phyloP scores from a whole-genome alignment of 2,888 invertebrate genomes.

The Linyphia triangularis region DNA sequence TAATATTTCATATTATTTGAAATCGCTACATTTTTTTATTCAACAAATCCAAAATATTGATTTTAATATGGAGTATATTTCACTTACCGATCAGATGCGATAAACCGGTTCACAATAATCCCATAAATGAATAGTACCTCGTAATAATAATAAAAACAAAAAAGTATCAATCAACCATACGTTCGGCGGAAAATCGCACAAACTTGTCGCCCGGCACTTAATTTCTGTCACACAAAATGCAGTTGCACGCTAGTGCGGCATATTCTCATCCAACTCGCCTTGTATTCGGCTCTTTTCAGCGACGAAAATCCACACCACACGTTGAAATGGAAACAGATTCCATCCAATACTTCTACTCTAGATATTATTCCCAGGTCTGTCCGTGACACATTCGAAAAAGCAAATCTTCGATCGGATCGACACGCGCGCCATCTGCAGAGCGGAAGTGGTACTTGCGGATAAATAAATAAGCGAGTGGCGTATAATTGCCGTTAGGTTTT shows the following conservation, averaged over 20 bases:
- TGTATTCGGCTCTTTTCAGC: background rate
- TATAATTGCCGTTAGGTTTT: background rate
- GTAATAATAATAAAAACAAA: background rate
- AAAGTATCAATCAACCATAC: background rate
- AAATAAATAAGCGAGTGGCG: background rate
- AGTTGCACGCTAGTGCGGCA: background rate
- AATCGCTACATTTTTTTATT: too few relatives aligned
- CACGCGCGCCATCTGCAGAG: background rate
- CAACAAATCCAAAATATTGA: background rate
- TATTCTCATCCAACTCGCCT: background rate
- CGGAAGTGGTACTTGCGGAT: background rate
- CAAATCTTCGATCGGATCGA: background rate
- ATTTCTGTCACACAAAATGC: background rate
- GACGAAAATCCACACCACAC: background rate
- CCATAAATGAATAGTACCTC: background rate
- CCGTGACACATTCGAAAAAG: background rate
- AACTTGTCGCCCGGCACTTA: too few relatives aligned
- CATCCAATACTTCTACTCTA: background rate
- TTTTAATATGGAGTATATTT: too few relatives aligned
- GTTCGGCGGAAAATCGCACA: background rate
- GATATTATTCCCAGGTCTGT: background rate
- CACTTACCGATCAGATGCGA: background rate
- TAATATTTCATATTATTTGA: too few relatives aligned
- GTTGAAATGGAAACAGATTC: constrained; percentile 3
- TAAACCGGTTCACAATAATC: background rate